Conservation (phyloP, 2,113 vertebrate genomes). For the Willisornis vidua region DNA sequence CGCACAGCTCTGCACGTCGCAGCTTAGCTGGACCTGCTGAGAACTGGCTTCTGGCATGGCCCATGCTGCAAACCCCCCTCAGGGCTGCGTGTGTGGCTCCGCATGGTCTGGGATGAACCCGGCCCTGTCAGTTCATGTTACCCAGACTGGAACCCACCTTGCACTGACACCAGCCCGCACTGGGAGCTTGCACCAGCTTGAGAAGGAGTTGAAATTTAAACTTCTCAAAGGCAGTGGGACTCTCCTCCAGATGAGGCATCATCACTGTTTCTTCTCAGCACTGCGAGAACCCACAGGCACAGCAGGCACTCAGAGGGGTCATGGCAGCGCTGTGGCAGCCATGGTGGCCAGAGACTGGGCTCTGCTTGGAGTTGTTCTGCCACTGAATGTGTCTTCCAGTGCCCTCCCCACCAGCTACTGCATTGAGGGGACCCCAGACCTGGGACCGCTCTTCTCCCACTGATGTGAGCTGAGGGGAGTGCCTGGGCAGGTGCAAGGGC, state of each 20-base stretch:
- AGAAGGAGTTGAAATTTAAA: not conserved
- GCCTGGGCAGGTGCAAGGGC: not conserved
- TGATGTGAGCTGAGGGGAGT: not conserved
- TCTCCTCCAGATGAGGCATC: not conserved
- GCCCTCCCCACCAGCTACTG: fast-evolving
- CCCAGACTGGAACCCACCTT: fast-evolving
- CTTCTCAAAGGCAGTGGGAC: not conserved
- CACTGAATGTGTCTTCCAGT: fast-evolving
- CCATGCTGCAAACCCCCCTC: not conserved
- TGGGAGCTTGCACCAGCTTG: not conserved
- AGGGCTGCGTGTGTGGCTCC: not conserved
- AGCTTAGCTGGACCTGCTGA: fast-evolving
- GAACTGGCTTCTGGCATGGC: not conserved
- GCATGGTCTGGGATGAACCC: not conserved
- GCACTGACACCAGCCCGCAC: not conserved
- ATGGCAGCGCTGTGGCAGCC: fast-evolving
- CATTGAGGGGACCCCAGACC: fast-evolving
- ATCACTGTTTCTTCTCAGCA: not conserved
- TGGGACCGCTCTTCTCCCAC: not conserved
- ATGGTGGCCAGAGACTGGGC: fast-evolving
- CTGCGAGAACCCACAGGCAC: not conserved
- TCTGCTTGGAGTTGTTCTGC: not conserved
- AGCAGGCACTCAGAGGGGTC: not conserved
- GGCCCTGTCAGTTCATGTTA: not conserved
- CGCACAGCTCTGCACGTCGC: not conserved